phyloP scores from a whole-genome alignment of 1,140 invertebrate species.

The Asobara japonica region DNA sequence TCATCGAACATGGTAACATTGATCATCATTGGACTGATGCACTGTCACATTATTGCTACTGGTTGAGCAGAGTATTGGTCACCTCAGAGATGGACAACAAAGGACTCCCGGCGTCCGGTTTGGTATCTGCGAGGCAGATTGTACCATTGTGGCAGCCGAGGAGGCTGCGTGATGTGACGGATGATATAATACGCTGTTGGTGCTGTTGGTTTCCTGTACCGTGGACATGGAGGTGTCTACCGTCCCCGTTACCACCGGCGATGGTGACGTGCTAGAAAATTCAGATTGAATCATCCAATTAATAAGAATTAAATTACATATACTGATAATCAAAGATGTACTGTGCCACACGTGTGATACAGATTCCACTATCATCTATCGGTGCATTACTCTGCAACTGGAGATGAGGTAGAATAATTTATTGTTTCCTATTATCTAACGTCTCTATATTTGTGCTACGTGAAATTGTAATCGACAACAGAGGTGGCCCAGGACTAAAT shows the following conservation, averaged over 20 bases:
- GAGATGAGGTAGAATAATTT: too few relatives aligned
- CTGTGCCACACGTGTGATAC: too few relatives aligned
- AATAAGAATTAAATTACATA: not conserved
- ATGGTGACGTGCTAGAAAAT: constrained; percentile 64
- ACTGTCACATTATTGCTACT: constrained; percentile 61
- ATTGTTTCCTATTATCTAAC: too few relatives aligned
- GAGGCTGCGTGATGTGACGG: constrained; percentile 49
- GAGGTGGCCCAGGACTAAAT: too few relatives aligned
- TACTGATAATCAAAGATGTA: not conserved
- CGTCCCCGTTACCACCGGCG: constrained; percentile 56
- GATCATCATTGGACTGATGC: constrained; percentile 15
- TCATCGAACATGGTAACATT: constrained; percentile 17
- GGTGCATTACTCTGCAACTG: too few relatives aligned
- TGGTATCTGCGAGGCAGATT: constrained; percentile 68
- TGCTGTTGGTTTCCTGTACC: constrained; percentile 45
- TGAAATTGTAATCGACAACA: too few relatives aligned
- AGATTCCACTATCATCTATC: too few relatives aligned
- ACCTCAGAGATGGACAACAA: constrained; percentile 85
- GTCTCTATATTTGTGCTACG: too few relatives aligned
- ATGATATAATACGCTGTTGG: constrained; percentile 54
- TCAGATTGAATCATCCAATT: constrained; percentile 28
- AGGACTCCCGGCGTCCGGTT: constrained; percentile 79
- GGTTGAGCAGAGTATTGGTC: constrained; percentile 81
- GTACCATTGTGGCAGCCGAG: constrained; percentile 57
- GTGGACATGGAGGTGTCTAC: constrained; percentile 49